Percentiles rank a stretch among this genome's conserved stretches.
Conservation (phyloP, 1,140 invertebrate genomes). For the Eciton burchellii region DNA sequence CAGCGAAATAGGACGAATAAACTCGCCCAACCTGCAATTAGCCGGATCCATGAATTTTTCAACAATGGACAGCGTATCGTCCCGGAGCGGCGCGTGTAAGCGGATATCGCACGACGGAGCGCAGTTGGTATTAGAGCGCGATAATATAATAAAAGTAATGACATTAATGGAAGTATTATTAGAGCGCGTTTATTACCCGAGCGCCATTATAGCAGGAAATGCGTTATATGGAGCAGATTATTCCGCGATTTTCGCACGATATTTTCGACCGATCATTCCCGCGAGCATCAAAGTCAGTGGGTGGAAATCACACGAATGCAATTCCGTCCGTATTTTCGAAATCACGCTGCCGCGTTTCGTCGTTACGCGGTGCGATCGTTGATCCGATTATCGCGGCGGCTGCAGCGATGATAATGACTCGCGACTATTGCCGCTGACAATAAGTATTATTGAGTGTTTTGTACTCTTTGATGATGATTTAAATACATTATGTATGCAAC, state of each 20-base stretch:
- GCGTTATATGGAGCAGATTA: background rate
- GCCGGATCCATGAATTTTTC: constrained; percentile 45
- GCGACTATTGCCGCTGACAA: background rate
- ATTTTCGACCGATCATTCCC: constrained; percentile 8
- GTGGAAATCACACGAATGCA: constrained; percentile 4
- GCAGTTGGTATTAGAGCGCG: constrained; percentile 4
- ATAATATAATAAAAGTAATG: constrained; percentile 58
- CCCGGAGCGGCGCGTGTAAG: background rate
- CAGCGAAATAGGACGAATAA: constrained; percentile 42
- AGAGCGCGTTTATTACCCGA: constrained; percentile 35
- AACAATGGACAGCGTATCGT: constrained; percentile 25
- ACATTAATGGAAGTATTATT: constrained; percentile 52
- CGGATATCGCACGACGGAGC: background rate
- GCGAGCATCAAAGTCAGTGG: constrained; percentile 33
- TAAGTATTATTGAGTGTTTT: background rate
- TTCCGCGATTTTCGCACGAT: constrained; percentile 10
- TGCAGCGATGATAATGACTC: constrained; percentile 8
- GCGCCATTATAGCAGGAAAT: constrained; percentile 27
- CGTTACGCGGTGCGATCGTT: background rate
- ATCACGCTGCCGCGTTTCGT: constrained; percentile 8
- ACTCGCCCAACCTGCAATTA: constrained; percentile 49
- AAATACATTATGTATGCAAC: background rate
- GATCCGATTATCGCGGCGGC: background rate
- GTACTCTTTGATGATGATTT: background rate
- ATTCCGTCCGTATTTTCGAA: constrained; percentile 16